Evolutionary conservation across 2,888 invertebrate species (phyloP).

Genomic region (Gastracanthus pulcherrimus): DNA sequence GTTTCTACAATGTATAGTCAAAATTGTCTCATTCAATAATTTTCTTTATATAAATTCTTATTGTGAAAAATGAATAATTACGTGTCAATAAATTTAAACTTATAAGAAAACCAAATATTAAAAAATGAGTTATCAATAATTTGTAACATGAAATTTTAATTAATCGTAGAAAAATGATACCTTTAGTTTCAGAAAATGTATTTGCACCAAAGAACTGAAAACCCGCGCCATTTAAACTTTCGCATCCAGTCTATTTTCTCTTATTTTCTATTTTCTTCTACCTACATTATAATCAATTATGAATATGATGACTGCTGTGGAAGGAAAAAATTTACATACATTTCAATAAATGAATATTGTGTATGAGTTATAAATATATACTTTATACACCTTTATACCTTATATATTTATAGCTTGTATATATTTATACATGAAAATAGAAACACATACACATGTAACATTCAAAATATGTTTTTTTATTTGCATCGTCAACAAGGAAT

Average conservation of each 20-base stretch:
- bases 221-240: too few species aligned
- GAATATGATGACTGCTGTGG: neutral
- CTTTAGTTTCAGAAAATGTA: neutral
- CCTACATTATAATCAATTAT: neutral
- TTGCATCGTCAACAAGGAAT: slow-evolving; percentile 36
- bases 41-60: neutral
- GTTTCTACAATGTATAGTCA: neutral
- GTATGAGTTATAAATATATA: slow-evolving; percentile 65
- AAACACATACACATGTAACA: slow-evolving; percentile 62
- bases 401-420: slow-evolving; percentile 67
- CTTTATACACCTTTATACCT: slow-evolving; percentile 18
- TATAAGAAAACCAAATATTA: neutral
- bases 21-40: neutral
- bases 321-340: slow-evolving; percentile 7
- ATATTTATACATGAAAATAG: slow-evolving; percentile 67
- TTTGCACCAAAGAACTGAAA: too few species aligned
- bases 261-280: neutral
- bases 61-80: slow-evolving; percentile 2
- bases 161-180: neutral
- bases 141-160: neutral
- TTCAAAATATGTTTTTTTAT: slow-evolving; percentile 41
- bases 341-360: slow-evolving; percentile 57
- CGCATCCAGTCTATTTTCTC: neutral
- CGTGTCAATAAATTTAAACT: slow-evolving; percentile 12
- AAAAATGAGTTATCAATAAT: neutral